A percentile compares a stretch with the other conserved stretches of the same genome.
Conservation (phyloP, 2,113 vertebrate genomes). For the Pyrgilauda ruficollis region DNA sequence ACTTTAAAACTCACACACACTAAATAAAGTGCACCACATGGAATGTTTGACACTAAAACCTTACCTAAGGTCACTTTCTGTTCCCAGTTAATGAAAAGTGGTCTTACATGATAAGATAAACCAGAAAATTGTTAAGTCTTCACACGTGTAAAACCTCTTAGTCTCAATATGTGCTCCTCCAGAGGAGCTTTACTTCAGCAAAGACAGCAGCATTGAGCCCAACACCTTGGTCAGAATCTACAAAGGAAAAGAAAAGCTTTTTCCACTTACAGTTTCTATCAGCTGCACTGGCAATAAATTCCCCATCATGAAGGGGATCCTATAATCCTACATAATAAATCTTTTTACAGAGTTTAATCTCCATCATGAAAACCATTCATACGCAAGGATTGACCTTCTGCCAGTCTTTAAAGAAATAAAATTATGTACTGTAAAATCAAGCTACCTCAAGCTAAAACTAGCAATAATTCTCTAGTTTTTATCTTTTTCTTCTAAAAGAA, state of each 20-base stretch:
- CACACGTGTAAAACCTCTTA: not conserved
- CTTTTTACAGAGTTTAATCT: not conserved
- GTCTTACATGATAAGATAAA: not conserved
- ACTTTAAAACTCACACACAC: not conserved
- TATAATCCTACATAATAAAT: conserved; percentile 4
- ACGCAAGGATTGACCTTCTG: not conserved
- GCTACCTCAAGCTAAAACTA: not conserved
- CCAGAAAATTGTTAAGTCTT: not conserved
- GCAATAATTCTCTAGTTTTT: not conserved
- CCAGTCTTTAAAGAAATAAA: not conserved
- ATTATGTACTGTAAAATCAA: not conserved
- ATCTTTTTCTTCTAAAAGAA: not conserved
- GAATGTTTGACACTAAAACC: not conserved
- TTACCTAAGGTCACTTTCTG: not conserved
- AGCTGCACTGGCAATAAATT: not conserved
- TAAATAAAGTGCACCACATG: not conserved
- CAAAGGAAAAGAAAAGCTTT: not conserved
- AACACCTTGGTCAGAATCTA: not conserved
- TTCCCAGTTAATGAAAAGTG: not conserved
- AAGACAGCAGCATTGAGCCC: not conserved
- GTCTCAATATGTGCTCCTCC: not conserved
- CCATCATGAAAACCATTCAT: not conserved
- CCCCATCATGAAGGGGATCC: not conserved
- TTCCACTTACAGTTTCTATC: not conserved
- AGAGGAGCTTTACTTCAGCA: not conserved